Evolutionary conservation across 2,113 vertebrate species (phyloP).

Genomic region (Zosterops lateralis): DNA sequence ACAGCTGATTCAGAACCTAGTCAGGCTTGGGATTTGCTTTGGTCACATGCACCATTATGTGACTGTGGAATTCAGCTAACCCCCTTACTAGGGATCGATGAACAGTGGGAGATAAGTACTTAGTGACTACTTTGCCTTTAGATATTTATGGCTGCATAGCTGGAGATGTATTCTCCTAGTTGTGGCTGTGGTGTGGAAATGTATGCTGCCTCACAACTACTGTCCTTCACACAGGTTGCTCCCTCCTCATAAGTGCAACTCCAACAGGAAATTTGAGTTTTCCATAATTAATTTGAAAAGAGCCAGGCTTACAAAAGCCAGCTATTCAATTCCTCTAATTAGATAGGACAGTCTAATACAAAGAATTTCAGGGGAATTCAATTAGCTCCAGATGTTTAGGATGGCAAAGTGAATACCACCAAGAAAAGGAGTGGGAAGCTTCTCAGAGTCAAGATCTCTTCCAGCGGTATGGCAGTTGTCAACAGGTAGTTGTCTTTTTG

Average conservation of each 20-base stretch:
- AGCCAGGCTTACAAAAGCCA: neutral
- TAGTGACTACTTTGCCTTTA: neutral
- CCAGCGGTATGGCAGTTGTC: rapidly evolving
- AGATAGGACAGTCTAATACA: neutral
- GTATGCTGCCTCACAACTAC: neutral
- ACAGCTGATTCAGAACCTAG: neutral
- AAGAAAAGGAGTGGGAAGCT: neutral
- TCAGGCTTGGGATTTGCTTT: neutral
- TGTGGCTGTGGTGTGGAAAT: neutral
- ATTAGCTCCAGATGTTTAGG: neutral
- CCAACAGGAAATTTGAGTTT: neutral
- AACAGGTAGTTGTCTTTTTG: neutral
- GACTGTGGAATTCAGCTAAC: neutral
- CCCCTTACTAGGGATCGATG: neutral
- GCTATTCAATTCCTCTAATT: neutral
- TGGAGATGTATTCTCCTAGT: neutral
- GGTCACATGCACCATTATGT: neutral
- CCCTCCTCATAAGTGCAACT: neutral
- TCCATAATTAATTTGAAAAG: neutral
- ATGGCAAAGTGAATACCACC: neutral
- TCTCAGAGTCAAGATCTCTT: neutral
- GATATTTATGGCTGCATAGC: neutral
- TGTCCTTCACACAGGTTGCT: neutral
- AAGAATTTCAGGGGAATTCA: neutral
- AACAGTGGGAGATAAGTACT: neutral